phyloP scores from a whole-genome alignment of 2,797 vertebrate genomes.

The Simalia tracyae region DNA sequence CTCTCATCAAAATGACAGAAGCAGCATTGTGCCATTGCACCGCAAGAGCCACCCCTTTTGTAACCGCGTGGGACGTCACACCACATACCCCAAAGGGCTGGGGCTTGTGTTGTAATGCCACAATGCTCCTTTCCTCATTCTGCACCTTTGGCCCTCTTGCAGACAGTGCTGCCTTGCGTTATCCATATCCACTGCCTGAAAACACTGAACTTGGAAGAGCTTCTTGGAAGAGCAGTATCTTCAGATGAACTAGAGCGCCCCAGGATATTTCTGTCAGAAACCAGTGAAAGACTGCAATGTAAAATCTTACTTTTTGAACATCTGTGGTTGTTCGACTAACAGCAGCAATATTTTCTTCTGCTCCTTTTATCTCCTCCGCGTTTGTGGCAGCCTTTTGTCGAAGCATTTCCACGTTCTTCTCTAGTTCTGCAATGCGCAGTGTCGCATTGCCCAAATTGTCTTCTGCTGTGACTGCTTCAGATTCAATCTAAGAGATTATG shows the following conservation, averaged over 20 bases:
- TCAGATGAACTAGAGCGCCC: neutral
- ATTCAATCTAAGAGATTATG: conserved; percentile 80
- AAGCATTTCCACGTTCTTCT: conserved; percentile 82
- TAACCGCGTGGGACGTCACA: neutral
- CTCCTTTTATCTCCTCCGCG: conserved; percentile 69
- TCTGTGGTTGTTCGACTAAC: conserved; percentile 79
- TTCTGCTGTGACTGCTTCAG: conserved; percentile 87
- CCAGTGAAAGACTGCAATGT: neutral
- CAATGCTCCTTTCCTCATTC: neutral
- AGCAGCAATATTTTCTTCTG: conserved; percentile 74
- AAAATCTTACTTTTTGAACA: conserved; percentile 79
- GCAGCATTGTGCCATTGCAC: neutral
- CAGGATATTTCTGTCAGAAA: neutral
- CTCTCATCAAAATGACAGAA: neutral
- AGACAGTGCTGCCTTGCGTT: neutral
- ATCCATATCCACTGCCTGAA: neutral
- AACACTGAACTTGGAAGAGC: neutral
- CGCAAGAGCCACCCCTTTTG: neutral
- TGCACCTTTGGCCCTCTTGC: no score
- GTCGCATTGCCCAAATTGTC: conserved; percentile 85
- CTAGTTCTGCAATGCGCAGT: conserved; percentile 81
- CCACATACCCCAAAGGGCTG: no score
- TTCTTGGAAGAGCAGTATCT: neutral
- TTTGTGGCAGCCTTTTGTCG: conserved; percentile 79
- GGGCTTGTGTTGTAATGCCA: neutral